These are phyloP conservation scores for Lytechinus variegatus DNA, from an alignment of 35 echinoderm and acorn worm species.

Conservation along the genomic window DNA sequence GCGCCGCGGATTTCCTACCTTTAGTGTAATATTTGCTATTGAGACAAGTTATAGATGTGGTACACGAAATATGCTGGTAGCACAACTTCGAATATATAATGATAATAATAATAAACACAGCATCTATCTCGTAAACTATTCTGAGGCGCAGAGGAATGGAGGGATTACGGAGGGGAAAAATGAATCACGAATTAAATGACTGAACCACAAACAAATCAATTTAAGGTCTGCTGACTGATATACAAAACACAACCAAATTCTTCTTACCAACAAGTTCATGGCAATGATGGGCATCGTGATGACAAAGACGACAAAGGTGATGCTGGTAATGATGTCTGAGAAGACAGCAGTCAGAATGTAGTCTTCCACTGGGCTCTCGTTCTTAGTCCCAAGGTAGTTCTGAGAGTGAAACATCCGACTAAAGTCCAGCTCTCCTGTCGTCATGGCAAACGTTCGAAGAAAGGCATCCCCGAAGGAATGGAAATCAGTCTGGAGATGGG, in stretches of 20 bases:
- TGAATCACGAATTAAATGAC: no score
- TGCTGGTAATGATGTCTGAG: neutral
- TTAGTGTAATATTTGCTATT: no score
- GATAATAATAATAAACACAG: no score
- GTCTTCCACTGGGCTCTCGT: neutral
- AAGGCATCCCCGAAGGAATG: neutral
- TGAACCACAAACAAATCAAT: no score
- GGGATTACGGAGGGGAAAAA: neutral
- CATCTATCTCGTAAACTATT: no score
- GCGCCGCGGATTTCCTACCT: no score
- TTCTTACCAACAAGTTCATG: conserved; percentile 34
- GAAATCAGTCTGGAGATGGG: neutral
- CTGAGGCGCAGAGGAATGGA: no score
- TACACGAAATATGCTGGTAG: no score
- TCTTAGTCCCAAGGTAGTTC: conserved; percentile 17
- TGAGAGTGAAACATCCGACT: conserved; percentile 9
- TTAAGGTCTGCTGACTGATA: no score
- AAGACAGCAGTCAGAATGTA: conserved; percentile 19
- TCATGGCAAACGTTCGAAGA: neutral
- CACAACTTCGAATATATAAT: no score
- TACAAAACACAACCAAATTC: no score
- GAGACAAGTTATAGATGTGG: no score
- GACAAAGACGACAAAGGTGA: neutral
- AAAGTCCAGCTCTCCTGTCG: conserved; percentile 25
- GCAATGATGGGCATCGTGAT: conserved; percentile 27